Conservation (phyloP, 1,140 invertebrate genomes). For the Rhizoglyphus robini region DNA sequence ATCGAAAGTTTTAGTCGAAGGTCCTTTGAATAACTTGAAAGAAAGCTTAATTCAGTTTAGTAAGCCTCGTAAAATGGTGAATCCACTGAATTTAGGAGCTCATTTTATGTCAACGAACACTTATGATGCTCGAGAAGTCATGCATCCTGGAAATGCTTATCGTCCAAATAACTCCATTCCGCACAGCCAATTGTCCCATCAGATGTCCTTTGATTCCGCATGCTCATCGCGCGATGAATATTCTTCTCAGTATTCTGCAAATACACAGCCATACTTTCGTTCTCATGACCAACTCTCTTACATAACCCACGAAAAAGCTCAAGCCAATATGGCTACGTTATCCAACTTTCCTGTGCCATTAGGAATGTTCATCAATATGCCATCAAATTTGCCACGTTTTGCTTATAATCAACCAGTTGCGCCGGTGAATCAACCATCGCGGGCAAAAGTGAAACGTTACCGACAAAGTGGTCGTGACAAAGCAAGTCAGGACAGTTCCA, state of each 20-base stretch:
- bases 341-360: conserved; percentile 58
- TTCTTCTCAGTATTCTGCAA: neutral
- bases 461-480: conserved; percentile 1
- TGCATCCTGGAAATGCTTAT: conserved; percentile 64
- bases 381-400: conserved; percentile 60
- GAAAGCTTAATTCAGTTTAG: conserved; percentile 93
- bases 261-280: neutral
- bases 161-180: conserved; percentile 42
- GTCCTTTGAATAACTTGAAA: conserved; percentile 90
- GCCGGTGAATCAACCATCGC: neutral
- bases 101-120: conserved; percentile 62
- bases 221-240: neutral
- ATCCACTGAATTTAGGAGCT: conserved; percentile 79
- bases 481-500: conserved; percentile 15
- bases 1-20: conserved; percentile 91
- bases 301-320: conserved; percentile 70
- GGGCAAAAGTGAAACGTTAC: neutral
- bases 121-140: conserved; percentile 50
- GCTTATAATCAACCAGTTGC: conserved; percentile 53
- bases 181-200: neutral
- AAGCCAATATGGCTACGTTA: conserved; percentile 43
- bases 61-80: conserved; percentile 78
- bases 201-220: neutral
- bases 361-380: conserved; percentile 89
- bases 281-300: conserved; percentile 78